Percentiles rank a stretch among this genome's conserved stretches.
These are phyloP conservation scores for Cactoblastis cactorum DNA, from an alignment of 2,888 invertebrate species.

Conservation along the genomic window DNA sequence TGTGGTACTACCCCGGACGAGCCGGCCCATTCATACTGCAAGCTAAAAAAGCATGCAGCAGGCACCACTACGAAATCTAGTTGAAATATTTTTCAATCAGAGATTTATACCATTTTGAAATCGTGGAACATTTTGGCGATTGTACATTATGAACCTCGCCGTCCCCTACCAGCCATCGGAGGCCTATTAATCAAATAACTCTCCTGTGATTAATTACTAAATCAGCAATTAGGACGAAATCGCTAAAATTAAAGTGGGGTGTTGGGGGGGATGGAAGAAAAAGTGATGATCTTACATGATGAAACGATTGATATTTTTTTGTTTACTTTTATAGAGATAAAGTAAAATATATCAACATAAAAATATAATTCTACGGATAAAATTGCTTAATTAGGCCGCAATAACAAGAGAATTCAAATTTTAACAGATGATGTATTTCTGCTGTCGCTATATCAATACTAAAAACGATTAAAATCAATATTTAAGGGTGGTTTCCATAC, in stretches of 20 bases:
- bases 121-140: background rate
- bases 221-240: constrained; percentile 69
- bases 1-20: too few relatives aligned
- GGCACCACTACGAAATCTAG: too few relatives aligned
- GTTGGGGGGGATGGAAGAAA: constrained; percentile 20
- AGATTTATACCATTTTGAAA: background rate
- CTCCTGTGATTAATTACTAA: constrained; percentile 73
- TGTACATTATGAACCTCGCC: constrained; percentile 12
- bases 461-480: too few relatives aligned
- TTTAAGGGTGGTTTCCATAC: too few relatives aligned
- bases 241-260: constrained; percentile 44
- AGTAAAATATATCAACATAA: too few relatives aligned
- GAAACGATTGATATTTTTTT: background rate
- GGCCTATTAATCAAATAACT: constrained; percentile 74
- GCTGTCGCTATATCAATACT: too few relatives aligned
- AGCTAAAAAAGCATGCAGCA: too few relatives aligned
- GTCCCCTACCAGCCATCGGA: constrained; percentile 35
- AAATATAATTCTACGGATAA: too few relatives aligned
- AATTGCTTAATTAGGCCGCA: too few relatives aligned
- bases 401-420: too few relatives aligned
- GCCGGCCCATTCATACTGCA: too few relatives aligned
- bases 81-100: background rate
- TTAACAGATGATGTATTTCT: too few relatives aligned
- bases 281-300: constrained; percentile 3
- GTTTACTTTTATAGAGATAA: background rate